Percentiles rank a stretch among this genome's conserved stretches.
phyloP scores from a whole-genome alignment of 2,888 invertebrate species.

The Dinocampus coccinellae region DNA sequence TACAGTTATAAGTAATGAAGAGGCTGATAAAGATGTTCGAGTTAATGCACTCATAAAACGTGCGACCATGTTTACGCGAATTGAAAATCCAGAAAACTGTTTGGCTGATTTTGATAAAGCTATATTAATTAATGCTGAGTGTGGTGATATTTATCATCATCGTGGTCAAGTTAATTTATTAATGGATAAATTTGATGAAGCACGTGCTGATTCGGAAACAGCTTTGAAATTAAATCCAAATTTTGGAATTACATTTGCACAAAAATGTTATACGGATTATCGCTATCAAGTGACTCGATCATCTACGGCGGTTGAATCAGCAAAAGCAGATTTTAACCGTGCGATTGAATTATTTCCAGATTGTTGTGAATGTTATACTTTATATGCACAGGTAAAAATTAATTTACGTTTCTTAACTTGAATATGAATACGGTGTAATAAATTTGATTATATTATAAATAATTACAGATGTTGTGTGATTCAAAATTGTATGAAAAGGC shows the following conservation, averaged over 20 bases:
- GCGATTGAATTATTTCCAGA: slow-evolving; percentile 84
- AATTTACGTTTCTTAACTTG: neutral
- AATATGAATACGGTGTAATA: neutral
- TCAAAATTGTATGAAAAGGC: slow-evolving; percentile 87
- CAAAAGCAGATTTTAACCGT: slow-evolving; percentile 81
- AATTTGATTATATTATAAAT: neutral
- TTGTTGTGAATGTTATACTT: slow-evolving; percentile 87
- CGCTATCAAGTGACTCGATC: slow-evolving; percentile 77
- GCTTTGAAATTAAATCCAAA: slow-evolving; percentile 86
- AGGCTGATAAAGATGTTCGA: slow-evolving; percentile 75
- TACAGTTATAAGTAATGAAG: slow-evolving; percentile 77
- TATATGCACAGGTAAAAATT: slow-evolving; percentile 85
- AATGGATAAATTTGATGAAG: slow-evolving; percentile 84
- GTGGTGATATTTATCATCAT: slow-evolving; percentile 93
- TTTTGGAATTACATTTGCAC: slow-evolving; percentile 88
- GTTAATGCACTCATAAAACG: slow-evolving; percentile 91
- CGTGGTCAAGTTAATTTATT: slow-evolving; percentile 85
- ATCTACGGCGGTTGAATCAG: slow-evolving; percentile 75
- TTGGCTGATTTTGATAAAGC: slow-evolving; percentile 85
- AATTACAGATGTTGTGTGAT: slow-evolving; percentile 79
- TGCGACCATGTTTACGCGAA: slow-evolving; percentile 86
- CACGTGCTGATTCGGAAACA: slow-evolving; percentile 85
- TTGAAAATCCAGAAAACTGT: slow-evolving; percentile 80
- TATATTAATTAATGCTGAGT: slow-evolving; percentile 81
- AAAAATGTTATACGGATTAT: slow-evolving; percentile 92